Evolutionary conservation across 2,888 invertebrate species (phyloP).

Genomic region (Noctua pronuba): DNA sequence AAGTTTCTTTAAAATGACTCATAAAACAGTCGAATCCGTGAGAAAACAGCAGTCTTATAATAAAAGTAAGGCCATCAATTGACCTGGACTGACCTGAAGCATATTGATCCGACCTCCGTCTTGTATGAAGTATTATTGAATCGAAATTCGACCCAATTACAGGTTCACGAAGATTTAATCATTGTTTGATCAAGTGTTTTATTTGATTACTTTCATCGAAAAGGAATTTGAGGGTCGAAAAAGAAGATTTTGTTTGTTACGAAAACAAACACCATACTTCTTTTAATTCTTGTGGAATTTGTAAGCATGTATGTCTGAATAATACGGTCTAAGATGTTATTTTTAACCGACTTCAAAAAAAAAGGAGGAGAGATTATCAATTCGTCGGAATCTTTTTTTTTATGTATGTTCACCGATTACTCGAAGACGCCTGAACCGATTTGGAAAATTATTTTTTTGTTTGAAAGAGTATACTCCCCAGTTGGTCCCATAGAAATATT

Average conservation of each 20-base stretch:
- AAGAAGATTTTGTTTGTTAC: neutral
- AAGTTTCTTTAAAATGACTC: neutral
- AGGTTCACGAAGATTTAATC: slow-evolving; percentile 19
- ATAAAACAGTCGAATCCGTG: neutral
- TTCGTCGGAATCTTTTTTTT: too few relatives aligned
- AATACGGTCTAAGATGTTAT: too few relatives aligned
- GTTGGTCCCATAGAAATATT: too few relatives aligned
- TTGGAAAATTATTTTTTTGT: too few relatives aligned
- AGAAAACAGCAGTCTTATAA: slow-evolving; percentile 1
- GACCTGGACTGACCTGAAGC: slow-evolving; percentile 35
- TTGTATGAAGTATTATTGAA: slow-evolving; percentile 29
- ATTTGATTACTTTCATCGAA: slow-evolving; percentile 16
- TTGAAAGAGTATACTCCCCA: too few relatives aligned
- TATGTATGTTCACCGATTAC: too few relatives aligned
- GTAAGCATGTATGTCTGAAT: neutral
- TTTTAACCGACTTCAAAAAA: too few relatives aligned
- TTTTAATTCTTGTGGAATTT: neutral
- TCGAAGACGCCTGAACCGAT: too few relatives aligned
- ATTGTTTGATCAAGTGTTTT: slow-evolving; percentile 13
- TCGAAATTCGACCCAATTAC: slow-evolving; percentile 51
- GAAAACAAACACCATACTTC: neutral
- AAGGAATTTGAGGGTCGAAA: neutral
- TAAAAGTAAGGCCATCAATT: slow-evolving; percentile 45
- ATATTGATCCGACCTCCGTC: slow-evolving; percentile 58
- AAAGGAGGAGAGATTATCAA: too few relatives aligned